These are phyloP conservation scores for Caenorhabditis sp. DNA, from an alignment of 2,888 invertebrate species.

Conservation along the genomic window DNA sequence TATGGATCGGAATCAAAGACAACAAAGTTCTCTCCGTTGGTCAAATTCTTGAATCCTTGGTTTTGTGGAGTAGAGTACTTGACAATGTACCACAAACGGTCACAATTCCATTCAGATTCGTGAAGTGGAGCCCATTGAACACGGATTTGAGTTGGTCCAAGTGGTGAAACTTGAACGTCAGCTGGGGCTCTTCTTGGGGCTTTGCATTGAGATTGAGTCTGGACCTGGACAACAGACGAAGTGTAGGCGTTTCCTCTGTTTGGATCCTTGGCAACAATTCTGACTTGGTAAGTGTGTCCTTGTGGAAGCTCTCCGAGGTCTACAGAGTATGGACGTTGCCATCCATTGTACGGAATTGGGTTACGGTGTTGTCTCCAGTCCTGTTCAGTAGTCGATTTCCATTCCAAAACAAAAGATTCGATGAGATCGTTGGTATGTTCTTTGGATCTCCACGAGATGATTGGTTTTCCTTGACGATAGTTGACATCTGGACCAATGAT, in stretches of 20 bases:
- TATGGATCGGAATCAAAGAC: slow-evolving; percentile 82
- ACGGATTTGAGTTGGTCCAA: slow-evolving; percentile 82
- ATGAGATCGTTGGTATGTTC: slow-evolving; percentile 80
- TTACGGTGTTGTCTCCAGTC: slow-evolving; percentile 80
- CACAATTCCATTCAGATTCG: slow-evolving; percentile 83
- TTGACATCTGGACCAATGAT: slow-evolving; percentile 82
- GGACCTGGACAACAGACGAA: slow-evolving; percentile 79
- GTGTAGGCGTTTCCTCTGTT: slow-evolving; percentile 80
- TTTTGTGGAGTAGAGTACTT: slow-evolving; percentile 79
- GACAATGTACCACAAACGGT: slow-evolving; percentile 83
- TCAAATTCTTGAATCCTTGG: slow-evolving; percentile 78
- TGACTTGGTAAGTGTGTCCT: slow-evolving; percentile 79
- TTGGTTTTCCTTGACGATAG: slow-evolving; percentile 78
- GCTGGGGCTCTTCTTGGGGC: slow-evolving; percentile 79
- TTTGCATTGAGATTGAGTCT: slow-evolving; percentile 76
- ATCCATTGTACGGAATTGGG: slow-evolving; percentile 79
- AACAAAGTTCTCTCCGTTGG: slow-evolving; percentile 77
- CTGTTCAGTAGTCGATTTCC: slow-evolving; percentile 75
- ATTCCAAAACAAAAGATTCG: slow-evolving; percentile 80
- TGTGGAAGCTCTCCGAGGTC: slow-evolving; percentile 80
- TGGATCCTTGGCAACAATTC: slow-evolving; percentile 75
- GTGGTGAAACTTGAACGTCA: slow-evolving; percentile 76
- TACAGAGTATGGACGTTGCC: slow-evolving; percentile 82
- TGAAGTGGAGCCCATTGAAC: slow-evolving; percentile 82
- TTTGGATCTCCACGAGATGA: slow-evolving; percentile 80